Conservation (phyloP, 2,797 vertebrate species). For the Bucorvus abyssinicus region DNA sequence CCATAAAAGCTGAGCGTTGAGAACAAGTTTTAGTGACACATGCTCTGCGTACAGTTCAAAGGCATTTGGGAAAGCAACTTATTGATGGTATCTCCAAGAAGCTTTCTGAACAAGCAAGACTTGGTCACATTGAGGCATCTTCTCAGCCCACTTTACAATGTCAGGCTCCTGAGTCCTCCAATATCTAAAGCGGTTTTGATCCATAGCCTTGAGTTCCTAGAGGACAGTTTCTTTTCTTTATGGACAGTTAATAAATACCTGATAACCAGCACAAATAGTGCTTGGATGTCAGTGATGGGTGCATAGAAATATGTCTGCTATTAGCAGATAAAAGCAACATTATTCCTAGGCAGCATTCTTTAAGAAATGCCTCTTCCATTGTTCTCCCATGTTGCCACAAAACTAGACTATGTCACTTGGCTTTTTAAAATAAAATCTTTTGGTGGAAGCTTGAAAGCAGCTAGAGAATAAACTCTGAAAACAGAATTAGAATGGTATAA, state of each 20-base stretch:
- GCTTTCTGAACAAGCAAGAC: background rate
- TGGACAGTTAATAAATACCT: background rate
- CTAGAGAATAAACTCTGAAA: constrained; percentile 49
- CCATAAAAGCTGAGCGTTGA: background rate
- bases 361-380: background rate
- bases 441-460: constrained; percentile 55
- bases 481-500: constrained; percentile 60
- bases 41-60: background rate
- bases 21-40: background rate
- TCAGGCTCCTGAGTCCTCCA: background rate
- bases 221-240: background rate
- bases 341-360: background rate
- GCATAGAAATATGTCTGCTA: background rate
- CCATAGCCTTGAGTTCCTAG: background rate
- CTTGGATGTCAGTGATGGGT: background rate
- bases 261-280: background rate
- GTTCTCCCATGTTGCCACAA: constrained; percentile 25
- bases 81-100: background rate
- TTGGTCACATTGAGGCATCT: background rate
- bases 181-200: background rate
- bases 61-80: background rate
- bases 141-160: background rate
- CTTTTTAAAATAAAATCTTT: constrained; percentile 19
- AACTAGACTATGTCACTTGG: constrained; percentile 29
- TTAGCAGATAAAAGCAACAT: background rate